phyloP scores from a whole-genome alignment of 1,140 invertebrate genomes.

The Cotesia chilonis region DNA sequence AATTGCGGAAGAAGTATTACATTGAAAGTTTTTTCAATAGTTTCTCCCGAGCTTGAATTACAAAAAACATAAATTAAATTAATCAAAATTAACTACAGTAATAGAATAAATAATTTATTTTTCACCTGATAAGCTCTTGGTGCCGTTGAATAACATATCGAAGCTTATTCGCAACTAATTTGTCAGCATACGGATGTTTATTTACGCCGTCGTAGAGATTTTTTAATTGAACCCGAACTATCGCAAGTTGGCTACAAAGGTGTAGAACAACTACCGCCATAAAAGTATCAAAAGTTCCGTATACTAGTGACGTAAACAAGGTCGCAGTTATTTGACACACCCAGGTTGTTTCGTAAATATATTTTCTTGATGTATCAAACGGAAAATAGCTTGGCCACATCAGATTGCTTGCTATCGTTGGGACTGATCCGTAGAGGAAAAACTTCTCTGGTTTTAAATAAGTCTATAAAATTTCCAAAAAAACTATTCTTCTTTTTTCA shows the following conservation, averaged over 20 bases:
- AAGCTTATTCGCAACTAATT: neutral
- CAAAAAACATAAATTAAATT: slow-evolving; percentile 1
- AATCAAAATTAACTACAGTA: neutral
- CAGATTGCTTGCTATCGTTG: neutral
- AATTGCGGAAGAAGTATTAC: slow-evolving; percentile 36
- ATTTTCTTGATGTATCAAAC: slow-evolving; percentile 29
- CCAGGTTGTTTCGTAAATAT: slow-evolving; percentile 23
- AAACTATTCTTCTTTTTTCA: no score
- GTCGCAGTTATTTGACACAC: slow-evolving; percentile 24
- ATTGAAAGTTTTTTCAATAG: slow-evolving; percentile 36
- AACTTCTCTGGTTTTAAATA: no score
- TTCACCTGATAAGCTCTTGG: slow-evolving; percentile 1
- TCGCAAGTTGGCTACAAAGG: slow-evolving; percentile 32
- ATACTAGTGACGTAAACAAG: slow-evolving; percentile 8
- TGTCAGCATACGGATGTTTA: neutral
- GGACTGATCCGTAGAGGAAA: neutral
- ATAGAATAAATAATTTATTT: neutral
- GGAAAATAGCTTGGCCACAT: slow-evolving; percentile 30
- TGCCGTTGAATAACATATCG: neutral
- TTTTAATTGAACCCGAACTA: slow-evolving; percentile 25
- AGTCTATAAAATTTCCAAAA: no score
- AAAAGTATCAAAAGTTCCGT: slow-evolving; percentile 30
- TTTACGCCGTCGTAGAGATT: slow-evolving; percentile 11
- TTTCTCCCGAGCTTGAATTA: slow-evolving; percentile 26
- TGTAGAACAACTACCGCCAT: slow-evolving; percentile 34